Percentiles rank a stretch among this genome's conserved stretches.
Conservation (phyloP, 2,113 vertebrate species). For the Ammospiza nelsoni region DNA sequence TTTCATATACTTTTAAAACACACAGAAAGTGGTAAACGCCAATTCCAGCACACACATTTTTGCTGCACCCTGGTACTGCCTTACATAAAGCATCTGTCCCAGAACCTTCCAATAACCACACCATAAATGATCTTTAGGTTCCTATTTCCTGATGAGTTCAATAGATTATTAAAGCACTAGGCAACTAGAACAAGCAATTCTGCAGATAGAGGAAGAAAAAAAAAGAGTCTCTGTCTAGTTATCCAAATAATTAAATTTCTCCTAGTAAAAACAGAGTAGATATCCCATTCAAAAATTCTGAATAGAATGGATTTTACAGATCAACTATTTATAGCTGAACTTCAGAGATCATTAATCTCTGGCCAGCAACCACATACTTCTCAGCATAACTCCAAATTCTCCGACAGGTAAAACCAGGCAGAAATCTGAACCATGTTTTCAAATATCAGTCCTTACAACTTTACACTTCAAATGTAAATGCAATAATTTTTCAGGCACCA, state of each 20-base stretch:
- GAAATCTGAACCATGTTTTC: neutral
- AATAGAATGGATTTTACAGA: neutral
- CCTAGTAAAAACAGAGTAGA: neutral
- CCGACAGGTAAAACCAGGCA: neutral
- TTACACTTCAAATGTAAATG: slow-evolving; percentile 15
- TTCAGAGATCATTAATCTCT: neutral
- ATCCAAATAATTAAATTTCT: neutral
- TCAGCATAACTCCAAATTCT: neutral
- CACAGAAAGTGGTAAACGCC: neutral
- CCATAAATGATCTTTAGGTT: neutral
- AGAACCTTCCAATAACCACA: neutral
- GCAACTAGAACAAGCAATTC: neutral
- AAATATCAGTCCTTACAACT: neutral
- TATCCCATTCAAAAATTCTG: neutral
- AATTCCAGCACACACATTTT: fast-evolving
- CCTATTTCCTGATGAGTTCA: neutral
- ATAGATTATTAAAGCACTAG: neutral
- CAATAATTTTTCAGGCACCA: slow-evolving; percentile 15
- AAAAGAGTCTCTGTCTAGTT: neutral
- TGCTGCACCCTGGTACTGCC: neutral
- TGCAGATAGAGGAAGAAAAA: neutral
- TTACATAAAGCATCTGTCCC: neutral
- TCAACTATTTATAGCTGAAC: neutral
- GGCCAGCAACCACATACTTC: neutral
- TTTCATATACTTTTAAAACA: neutral